Conservation (phyloP, 2,797 vertebrate species). For the Ctenopoma multispine region DNA sequence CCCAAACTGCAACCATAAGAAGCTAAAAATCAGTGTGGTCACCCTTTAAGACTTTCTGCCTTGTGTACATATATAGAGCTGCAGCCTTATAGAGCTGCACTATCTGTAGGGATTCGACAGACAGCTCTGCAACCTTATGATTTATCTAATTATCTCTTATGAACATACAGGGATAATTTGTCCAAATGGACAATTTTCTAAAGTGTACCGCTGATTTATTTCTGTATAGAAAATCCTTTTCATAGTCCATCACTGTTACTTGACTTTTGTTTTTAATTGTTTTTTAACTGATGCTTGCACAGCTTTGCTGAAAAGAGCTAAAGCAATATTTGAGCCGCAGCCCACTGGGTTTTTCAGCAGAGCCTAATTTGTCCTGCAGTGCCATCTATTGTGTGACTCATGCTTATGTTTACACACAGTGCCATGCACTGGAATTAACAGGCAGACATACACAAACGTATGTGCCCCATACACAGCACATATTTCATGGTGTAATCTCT, state of each 20-base stretch:
- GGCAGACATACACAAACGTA: slow-evolving; percentile 62
- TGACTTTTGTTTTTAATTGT: slow-evolving; percentile 20
- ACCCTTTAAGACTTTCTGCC: slow-evolving; percentile 65
- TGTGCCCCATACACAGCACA: slow-evolving; percentile 67
- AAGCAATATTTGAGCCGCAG: slow-evolving; percentile 77
- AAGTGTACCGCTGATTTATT: slow-evolving; percentile 53
- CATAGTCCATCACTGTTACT: slow-evolving; percentile 53
- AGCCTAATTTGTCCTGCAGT: slow-evolving; percentile 72
- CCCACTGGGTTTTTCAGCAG: slow-evolving; percentile 62
- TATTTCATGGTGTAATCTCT: slow-evolving; percentile 15
- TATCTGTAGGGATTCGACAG: slow-evolving; percentile 62
- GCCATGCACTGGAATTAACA: slow-evolving; percentile 69
- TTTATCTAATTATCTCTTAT: slow-evolving; percentile 61
- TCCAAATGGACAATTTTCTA: slow-evolving; percentile 66
- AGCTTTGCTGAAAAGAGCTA: slow-evolving; percentile 74
- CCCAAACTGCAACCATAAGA: too few species aligned
- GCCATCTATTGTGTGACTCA: slow-evolving; percentile 74
- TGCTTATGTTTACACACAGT: slow-evolving; percentile 78
- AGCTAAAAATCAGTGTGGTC: too few species aligned
- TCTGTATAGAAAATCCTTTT: slow-evolving; percentile 66
- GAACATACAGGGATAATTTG: slow-evolving; percentile 69
- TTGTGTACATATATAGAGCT: slow-evolving; percentile 78
- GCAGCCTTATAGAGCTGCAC: slow-evolving; percentile 59
- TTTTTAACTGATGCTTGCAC: slow-evolving; percentile 61
- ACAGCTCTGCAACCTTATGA: slow-evolving; percentile 62